A percentile compares a stretch with the other conserved stretches of the same genome.
phyloP scores from a whole-genome alignment of 1,140 invertebrate genomes.

The Ephestia elutella region DNA sequence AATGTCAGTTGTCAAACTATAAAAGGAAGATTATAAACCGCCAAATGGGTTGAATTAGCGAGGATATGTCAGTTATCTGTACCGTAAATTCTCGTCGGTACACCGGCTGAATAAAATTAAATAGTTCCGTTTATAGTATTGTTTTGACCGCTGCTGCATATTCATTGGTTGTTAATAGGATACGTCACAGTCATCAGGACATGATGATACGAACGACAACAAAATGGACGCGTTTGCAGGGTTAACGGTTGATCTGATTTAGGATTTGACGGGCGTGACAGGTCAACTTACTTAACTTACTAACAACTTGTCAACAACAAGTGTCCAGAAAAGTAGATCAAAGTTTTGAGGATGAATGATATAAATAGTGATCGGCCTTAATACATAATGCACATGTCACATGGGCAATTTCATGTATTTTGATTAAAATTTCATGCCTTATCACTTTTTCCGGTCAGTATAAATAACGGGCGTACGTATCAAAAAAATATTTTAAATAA shows the following conservation, averaged over 20 bases:
- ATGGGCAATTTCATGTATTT: no score
- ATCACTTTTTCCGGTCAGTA: no score
- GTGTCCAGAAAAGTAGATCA: no score
- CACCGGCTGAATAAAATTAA: constrained; percentile 17
- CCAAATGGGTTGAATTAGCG: constrained; percentile 21
- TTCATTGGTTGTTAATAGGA: background rate
- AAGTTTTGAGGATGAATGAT: no score
- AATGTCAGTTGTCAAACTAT: background rate
- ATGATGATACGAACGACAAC: background rate
- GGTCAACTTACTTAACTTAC: no score
- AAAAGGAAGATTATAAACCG: background rate
- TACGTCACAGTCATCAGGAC: background rate
- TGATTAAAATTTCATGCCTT: no score
- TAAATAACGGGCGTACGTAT: no score
- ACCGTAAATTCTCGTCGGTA: constrained; percentile 15
- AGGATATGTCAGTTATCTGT: constrained; percentile 22
- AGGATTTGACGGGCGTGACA: no score
- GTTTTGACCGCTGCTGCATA: background rate
- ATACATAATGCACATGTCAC: no score
- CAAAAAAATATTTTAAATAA: no score
- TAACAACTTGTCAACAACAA: no score
- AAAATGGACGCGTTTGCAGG: background rate
- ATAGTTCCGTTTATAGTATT: background rate
- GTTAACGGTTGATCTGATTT: background rate
- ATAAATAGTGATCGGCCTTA: no score